Percentiles rank a stretch among this genome's conserved stretches.
Conservation (phyloP, 2,797 vertebrate species). For the Sciurus carolinensis region DNA sequence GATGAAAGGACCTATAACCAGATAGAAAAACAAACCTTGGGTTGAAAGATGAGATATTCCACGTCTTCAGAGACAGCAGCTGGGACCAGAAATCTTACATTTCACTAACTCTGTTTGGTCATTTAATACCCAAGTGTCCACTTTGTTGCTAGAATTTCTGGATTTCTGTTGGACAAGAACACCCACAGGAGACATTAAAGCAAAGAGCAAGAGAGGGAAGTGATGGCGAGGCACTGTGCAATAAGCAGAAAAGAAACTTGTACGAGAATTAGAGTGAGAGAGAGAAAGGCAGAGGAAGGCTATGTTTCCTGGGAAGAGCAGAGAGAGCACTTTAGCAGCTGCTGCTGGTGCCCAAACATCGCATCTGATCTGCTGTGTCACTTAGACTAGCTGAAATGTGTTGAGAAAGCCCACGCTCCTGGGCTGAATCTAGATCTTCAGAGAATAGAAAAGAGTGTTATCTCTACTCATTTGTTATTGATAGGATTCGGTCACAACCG, state of each 20-base stretch:
- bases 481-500: neutral
- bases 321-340: conserved; percentile 45
- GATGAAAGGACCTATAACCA: conserved; percentile 78
- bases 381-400: neutral
- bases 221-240: conserved; percentile 46
- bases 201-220: conserved; percentile 72
- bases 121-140: conserved; percentile 80
- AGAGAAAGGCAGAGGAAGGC: conserved; percentile 72
- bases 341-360: conserved; percentile 32
- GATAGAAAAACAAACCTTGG: conserved; percentile 82
- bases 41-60: conserved; percentile 82
- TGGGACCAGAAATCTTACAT: conserved; percentile 81
- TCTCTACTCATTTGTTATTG: neutral
- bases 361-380: conserved; percentile 47
- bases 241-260: conserved; percentile 47
- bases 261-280: conserved; percentile 49
- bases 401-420: neutral
- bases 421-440: conserved; percentile 24
- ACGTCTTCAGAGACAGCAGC: conserved; percentile 74
- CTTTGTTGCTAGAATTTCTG: conserved; percentile 80
- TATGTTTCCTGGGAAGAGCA: conserved; percentile 17
- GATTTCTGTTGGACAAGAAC: conserved; percentile 79
- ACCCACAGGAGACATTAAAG: conserved; percentile 81
- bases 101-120: conserved; percentile 80
- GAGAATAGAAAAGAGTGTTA: neutral